Evolutionary conservation across 2,888 invertebrate genomes (phyloP), one percentile per base, ranked within the genome.

Genomic region (Macroteleia sp.): DNA sequence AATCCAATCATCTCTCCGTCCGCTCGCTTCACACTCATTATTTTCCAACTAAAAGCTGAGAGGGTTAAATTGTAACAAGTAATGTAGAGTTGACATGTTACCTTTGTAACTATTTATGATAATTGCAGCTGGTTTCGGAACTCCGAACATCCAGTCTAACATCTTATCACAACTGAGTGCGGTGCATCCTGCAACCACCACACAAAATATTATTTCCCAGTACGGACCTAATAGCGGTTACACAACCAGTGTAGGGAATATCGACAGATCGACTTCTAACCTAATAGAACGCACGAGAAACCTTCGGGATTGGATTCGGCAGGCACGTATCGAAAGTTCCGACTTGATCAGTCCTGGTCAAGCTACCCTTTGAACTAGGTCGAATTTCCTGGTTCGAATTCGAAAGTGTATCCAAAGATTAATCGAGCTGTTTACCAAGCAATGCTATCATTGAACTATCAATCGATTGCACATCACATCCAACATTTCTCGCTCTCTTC

Each of bases 251-350:
- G 90, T 91, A n/a, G 89, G 91, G 3, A 89, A 87, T 4, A 86
- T 94, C 82, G 83, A 93, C 86, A 93, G 94, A 20, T 93, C 93
- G 56, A 93, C 93, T 17, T 93, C 94, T 1, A 94, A 94, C 61
- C 87, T 95, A 59, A 94, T 94, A 48, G 95, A 95, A 84, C 92
- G 95, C 30, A 94, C 95, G 1, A 92, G 94, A 62, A 94, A 94
- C 83, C 90, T 95, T 71, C 92, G 94, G 75, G 94, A 95, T 83
- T 95, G 95, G 95, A 87, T 95, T 70, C 92, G 94, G 12, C 94
- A 94, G 87, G 90, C 92, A 32, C 87, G 92, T 46, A 85, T 88
- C 59, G 91, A 91, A 76, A 89, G 82, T 28, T 87, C 89, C 1
- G 90, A 90, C 52, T 80, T 90, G 57, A 86, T 90, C 46, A 88